A percentile compares a stretch with the other conserved stretches of the same genome.
Evolutionary conservation across 2,797 vertebrate species (phyloP).

Genomic region (Notamacropus eugenii): DNA sequence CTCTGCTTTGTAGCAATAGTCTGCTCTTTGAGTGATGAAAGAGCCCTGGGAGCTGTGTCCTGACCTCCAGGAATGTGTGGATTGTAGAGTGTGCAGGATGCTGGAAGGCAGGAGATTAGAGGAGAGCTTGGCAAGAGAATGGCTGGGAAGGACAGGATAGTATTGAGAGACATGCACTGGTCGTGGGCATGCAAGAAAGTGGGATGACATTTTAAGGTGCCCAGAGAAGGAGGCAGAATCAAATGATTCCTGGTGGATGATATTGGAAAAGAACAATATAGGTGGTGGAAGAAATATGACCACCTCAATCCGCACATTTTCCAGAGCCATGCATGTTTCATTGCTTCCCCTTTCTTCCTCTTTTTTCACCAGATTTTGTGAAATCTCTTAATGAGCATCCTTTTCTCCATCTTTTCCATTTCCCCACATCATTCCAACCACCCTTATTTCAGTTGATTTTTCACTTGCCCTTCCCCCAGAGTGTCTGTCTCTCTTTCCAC

Average conservation of each 20-base stretch:
- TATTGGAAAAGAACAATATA: conserved; percentile 12
- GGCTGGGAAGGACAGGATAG: conserved; percentile 53
- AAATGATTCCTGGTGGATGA: background rate
- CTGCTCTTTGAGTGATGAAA: conserved; percentile 70
- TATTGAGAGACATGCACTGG: conserved; percentile 78
- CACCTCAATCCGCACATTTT: background rate
- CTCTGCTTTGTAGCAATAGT: conserved; percentile 61
- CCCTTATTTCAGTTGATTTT: background rate
- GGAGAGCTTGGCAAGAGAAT: conserved; percentile 72
- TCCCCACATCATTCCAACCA: background rate
- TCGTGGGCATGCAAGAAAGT: conserved; percentile 45
- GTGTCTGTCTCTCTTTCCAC: background rate
- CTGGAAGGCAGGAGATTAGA: conserved; percentile 82
- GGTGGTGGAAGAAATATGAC: background rate
- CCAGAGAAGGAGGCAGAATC: conserved; percentile 11
- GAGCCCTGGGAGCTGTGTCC: conserved; percentile 68
- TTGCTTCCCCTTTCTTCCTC: background rate
- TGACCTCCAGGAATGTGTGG: conserved; percentile 76
- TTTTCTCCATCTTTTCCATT: background rate
- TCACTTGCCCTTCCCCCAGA: background rate
- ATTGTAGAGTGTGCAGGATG: conserved; percentile 79
- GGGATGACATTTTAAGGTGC: background rate
- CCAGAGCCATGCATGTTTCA: background rate
- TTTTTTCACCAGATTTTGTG: background rate
- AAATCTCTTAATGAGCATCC: background rate